Evolutionary conservation across 2,888 invertebrate genomes (phyloP).

Genomic region (Tetheella fluctuosa): DNA sequence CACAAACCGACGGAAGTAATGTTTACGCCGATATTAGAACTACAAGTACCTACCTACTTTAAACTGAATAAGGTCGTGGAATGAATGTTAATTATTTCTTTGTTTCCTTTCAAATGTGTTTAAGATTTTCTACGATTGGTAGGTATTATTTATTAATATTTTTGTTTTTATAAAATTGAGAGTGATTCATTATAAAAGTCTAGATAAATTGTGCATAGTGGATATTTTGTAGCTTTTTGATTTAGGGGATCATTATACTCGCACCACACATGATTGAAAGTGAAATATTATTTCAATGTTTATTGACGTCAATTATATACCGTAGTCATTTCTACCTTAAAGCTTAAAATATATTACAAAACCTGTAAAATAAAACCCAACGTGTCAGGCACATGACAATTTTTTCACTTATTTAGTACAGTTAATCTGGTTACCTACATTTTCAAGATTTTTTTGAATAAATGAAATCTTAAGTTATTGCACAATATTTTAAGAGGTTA

Average conservation of each 20-base stretch:
- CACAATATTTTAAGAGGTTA: slow-evolving; percentile 30
- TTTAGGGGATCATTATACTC: not conserved
- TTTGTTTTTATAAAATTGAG: not conserved
- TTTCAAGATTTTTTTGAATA: slow-evolving; percentile 16
- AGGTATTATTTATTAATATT: not conserved
- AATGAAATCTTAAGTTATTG: slow-evolving; percentile 28
- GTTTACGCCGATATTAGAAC: slow-evolving; percentile 60
- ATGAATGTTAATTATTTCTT: slow-evolving; percentile 54
- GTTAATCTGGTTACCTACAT: slow-evolving; percentile 26
- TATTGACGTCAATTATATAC: too few species aligned
- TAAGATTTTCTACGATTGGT: slow-evolving; percentile 19
- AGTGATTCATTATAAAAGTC: too few species aligned
- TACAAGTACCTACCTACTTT: slow-evolving; percentile 59
- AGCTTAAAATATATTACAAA: not conserved
- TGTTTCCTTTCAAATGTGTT: slow-evolving; percentile 27
- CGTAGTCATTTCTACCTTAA: too few species aligned
- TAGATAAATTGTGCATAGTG: too few species aligned
- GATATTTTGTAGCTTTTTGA: not conserved
- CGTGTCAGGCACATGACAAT: not conserved
- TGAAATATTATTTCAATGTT: too few species aligned
- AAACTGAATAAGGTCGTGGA: slow-evolving; percentile 60
- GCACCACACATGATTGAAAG: too few species aligned
- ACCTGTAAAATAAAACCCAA: not conserved
- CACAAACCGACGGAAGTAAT: slow-evolving; percentile 71
- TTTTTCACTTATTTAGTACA: slow-evolving; percentile 14